Conservation (phyloP, 2,888 invertebrate genomes). For the Clostera curtula region DNA sequence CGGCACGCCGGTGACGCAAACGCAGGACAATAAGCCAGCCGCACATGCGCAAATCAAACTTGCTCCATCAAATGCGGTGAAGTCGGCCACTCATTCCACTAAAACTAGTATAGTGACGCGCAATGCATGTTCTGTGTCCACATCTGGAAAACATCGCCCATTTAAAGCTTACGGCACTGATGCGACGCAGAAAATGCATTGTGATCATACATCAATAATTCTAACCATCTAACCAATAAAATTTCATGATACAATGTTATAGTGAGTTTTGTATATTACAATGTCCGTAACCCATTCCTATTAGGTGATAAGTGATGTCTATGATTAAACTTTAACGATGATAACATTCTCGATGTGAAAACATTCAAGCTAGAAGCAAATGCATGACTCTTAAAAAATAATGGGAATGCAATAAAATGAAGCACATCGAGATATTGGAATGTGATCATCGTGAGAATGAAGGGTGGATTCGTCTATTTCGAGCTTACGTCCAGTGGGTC, state of each 20-base stretch:
- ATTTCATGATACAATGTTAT: conserved; percentile 26
- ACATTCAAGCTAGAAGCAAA: conserved; percentile 65
- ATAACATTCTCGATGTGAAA: conserved; percentile 67
- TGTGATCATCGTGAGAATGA: conserved; percentile 52
- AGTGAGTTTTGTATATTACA: conserved; percentile 54
- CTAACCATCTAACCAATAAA: conserved; percentile 33
- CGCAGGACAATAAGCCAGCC: conserved; percentile 67
- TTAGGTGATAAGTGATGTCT: too few species aligned
- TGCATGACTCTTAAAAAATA: conserved; percentile 37
- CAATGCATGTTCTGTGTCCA: conserved; percentile 63
- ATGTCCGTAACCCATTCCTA: conserved; percentile 52
- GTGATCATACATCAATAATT: conserved; percentile 39
- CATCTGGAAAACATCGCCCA: conserved; percentile 33
- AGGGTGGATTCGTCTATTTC: conserved; percentile 26
- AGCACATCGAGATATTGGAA: conserved; percentile 68
- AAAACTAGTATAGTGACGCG: conserved; percentile 61
- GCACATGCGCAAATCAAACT: conserved; percentile 72
- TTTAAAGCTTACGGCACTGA: conserved; percentile 26
- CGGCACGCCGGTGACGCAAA: conserved; percentile 61
- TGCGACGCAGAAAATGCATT: conserved; percentile 58
- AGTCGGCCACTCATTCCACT: conserved; percentile 74
- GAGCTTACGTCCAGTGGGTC: conserved; percentile 79
- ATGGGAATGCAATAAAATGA: conserved; percentile 43
- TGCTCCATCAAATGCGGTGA: conserved; percentile 73
- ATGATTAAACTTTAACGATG: conserved; percentile 56